Base-by-base conservation (phyloP, 2,888 invertebrate genomes). In the Xestobium rufovillosum region DNA sequence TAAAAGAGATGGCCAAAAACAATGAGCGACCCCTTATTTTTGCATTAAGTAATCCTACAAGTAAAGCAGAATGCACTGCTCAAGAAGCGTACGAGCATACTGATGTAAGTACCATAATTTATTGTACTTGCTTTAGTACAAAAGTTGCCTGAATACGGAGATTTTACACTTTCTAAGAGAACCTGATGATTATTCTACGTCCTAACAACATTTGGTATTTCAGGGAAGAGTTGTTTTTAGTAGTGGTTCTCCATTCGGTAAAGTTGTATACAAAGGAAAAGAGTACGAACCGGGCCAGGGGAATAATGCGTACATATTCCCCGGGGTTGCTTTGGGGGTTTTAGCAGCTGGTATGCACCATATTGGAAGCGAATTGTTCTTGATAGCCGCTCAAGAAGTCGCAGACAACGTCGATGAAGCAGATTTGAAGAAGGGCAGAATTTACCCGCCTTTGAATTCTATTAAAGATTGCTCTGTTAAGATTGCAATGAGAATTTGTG, bases 21-120 rank as follows among this genome's bases (percentile, higher is more conserved):
- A 90, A 91, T 50, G 81, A 91, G 3, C 73, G 84, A 34, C 98
- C 98, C 0, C 77, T 98, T 49, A 83, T 98, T 46, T 97, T 98
- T 62, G 97, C 98, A 6, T 74, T 98, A 26, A 96, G 96, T 50
- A 98, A 98, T 70, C 98, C 98, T 3, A 99, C 98, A 1, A 83
- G 81, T 65, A 91, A 90, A 71, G 94, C 98, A 1, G 98, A 98
- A 67, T 99, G 98, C 61, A 97, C 97, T 1, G 96, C 98, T 2
- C 87, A 95, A 56, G 82, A 85, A 51, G 97, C 97, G 0, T 98
- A 91, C 60, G 76, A 75, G n/a, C 60, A 83, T 52, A 95, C 96
- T 2, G 82, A 91, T 54, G 91, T 89, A 67, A 61, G 66, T 52
- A 38, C 29, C 6, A 16, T 19, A 19, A 19, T 19, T 19, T n/a